Evolutionary conservation across 2,888 invertebrate genomes (phyloP), one percentile per base, ranked within the genome.

Genomic region (Cerastis rubricosa): DNA sequence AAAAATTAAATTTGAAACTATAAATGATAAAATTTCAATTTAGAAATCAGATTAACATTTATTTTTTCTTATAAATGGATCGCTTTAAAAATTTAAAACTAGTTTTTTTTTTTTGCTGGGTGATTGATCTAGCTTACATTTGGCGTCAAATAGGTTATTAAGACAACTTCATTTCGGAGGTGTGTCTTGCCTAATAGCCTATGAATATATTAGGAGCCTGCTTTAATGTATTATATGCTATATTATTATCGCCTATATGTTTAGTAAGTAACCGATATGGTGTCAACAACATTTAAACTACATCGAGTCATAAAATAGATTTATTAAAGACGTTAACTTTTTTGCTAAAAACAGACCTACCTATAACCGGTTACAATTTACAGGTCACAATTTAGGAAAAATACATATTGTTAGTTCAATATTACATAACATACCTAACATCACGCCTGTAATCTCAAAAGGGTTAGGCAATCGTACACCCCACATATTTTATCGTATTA

Each of bases 151-250:
- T 71, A 78, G 78, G 74, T 80, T 83, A 74, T 85, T 83, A 71
- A 83, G 72, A 89, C 75, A 74, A 81, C 78, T 89, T 85, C 8
- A 82, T 81, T 76, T 71, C 25, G 71, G 78, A 85, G 80, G 81
- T 84, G 81, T 86, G 83, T 88, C 76, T 74, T 68, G 59, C 40
- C 66, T 84, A 74, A 87, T 83, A 80, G 80, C 73, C 71, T 76
- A 85, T 80, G 83, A 87, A 85, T 88, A 83, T 76, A 78, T 88
- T 87, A 85, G 19, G 71, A 65, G 35, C 11, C 63, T 74, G 47
- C 79, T 74, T 74, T 67, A 81, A 25, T 68, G 57, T 76, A 35
- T 71, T 51, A 69, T 49, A 71, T 66, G 70, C 67, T 51, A 51
- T 59, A 51, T 71, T 76, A 80, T 74, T 72, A 63, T 45, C 68